Base-by-base conservation (phyloP, 2,797 vertebrate genomes). In the Sibirionetta formosa region DNA sequence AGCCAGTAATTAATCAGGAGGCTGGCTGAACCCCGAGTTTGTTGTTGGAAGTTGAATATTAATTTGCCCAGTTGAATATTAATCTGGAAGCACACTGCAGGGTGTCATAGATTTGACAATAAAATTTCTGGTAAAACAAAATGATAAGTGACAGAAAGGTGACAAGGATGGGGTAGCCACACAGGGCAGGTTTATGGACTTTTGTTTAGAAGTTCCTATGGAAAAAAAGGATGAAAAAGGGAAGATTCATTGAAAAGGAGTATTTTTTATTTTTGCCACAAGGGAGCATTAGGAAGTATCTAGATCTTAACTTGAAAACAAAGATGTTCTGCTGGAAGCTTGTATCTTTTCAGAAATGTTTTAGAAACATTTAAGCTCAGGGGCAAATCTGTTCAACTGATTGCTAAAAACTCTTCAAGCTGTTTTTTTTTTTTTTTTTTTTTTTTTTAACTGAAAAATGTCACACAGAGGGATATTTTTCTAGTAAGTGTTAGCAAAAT, bases 1-100 rank as follows among this genome's bases (percentile, higher is more conserved):
- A 88, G 77, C 46, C 69, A 80, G 71, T 51, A 86, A 23, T 80
- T 94, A 86, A 94, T 88, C 79, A 85, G 83, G 77, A 63, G 72
- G 44, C 3, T 36, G 42, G 56, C 66, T 40, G 77, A 76, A 72
- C 46, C 22, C 53, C 15, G 71, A 48, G 61, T 44, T 44, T 10
- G 53, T 27, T 90, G 66, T 31, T 69, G 75, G 46, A 18, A 61
- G 57, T 26, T 33, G 48, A 92, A 88, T 73, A 53, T 54, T 85
- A 64, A 82, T 68, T 23, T 1, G 4, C 27, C 50, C 53, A 54
- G 33, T 53, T 29, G 42, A 44, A 18, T 44, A 44, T 44, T 44
- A 18, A 44, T 44, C 46, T 51, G 35, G 3, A 29, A 20, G 58
- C 42, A 23, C 13, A 19, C 20, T 29, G 40, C 17, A 11, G n/a